Percentiles rank a stretch among this genome's conserved stretches.
These are phyloP conservation scores for Caloenas nicobarica DNA, from an alignment of 2,113 vertebrate species.

Conservation along the genomic window DNA sequence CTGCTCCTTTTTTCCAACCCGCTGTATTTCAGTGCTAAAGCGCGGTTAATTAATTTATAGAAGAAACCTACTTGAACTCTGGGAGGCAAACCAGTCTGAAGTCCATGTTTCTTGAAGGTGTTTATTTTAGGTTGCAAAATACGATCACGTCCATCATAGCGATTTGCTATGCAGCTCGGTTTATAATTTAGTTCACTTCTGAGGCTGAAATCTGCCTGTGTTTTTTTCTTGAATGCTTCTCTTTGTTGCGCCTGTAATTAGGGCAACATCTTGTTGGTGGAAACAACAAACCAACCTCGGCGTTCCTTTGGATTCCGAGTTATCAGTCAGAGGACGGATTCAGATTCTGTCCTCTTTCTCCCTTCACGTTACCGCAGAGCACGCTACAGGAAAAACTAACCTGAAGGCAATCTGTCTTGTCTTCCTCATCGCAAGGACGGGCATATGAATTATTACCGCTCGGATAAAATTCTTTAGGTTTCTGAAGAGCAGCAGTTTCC, in stretches of 20 bases:
- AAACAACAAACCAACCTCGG: not conserved
- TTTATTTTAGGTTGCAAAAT: not conserved
- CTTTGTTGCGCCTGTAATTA: not conserved
- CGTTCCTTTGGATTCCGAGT: not conserved
- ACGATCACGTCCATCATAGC: not conserved
- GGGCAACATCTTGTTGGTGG: not conserved
- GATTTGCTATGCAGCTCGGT: not conserved
- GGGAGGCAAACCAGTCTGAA: not conserved
- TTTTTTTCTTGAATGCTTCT: not conserved
- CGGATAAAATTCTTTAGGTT: not conserved
- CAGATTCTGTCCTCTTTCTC: fast-evolving
- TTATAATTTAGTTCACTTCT: not conserved
- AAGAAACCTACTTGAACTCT: not conserved
- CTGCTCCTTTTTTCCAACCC: not conserved
- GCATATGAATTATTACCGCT: not conserved
- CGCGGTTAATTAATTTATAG: not conserved
- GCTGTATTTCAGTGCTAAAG: not conserved
- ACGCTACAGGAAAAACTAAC: not conserved
- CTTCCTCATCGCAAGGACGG: not conserved
- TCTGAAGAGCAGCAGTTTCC: not conserved
- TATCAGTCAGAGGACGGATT: not conserved
- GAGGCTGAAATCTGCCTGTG: not conserved
- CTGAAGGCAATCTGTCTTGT: not conserved
- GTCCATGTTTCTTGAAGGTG: not conserved
- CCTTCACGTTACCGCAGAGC: not conserved